phyloP scores from a whole-genome alignment of 2,113 vertebrate genomes.

The Alexandromys fortis region DNA sequence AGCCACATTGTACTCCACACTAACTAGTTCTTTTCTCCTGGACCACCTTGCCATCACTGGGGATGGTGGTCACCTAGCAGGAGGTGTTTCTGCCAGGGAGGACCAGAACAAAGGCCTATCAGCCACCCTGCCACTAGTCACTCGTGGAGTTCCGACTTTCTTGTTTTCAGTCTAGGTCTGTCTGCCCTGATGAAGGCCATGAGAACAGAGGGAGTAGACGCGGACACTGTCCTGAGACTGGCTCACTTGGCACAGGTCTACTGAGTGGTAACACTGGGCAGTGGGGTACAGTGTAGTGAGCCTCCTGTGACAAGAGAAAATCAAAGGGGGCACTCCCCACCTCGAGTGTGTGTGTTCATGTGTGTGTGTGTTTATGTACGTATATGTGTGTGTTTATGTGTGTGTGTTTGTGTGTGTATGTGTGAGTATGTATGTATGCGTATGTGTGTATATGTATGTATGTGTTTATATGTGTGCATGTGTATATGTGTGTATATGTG shows the following conservation, averaged over 20 bases:
- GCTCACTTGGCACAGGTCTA: too few relatives aligned
- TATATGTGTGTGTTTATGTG: neutral
- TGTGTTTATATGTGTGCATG: neutral
- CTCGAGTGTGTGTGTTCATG: neutral
- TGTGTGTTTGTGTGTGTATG: too few relatives aligned
- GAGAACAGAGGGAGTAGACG: accelerated
- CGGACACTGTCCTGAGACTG: neutral
- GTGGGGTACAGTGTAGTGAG: neutral
- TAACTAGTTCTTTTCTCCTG: neutral
- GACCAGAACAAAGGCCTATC: neutral
- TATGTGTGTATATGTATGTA: accelerated
- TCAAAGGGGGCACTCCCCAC: neutral
- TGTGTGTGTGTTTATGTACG: too few relatives aligned
- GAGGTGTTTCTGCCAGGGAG: neutral
- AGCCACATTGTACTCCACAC: neutral
- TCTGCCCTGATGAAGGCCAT: neutral
- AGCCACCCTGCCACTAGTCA: too few relatives aligned
- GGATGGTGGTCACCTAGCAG: neutral
- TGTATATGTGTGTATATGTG: neutral
- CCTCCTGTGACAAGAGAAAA: neutral
- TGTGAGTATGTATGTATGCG: too few relatives aligned
- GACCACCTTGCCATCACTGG: neutral
- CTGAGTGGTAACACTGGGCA: neutral
- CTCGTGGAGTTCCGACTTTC: neutral
- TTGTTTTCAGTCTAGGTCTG: neutral